Conservation (phyloP, 2,797 vertebrate species). For the Lerista edwardsae region DNA sequence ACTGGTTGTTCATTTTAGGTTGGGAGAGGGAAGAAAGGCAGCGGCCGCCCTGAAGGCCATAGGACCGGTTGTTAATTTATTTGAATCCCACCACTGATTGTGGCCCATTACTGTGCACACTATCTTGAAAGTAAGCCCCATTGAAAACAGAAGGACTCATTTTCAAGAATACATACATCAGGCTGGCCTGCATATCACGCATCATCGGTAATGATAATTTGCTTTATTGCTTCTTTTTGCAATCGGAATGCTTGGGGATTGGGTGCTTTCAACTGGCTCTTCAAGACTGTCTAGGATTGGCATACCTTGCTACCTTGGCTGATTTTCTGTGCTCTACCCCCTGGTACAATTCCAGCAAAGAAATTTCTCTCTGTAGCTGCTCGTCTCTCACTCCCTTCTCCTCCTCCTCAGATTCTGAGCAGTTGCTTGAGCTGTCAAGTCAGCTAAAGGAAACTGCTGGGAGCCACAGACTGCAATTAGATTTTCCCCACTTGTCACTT, state of each 20-base stretch:
- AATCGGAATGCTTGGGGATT: neutral
- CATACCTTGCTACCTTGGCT: neutral
- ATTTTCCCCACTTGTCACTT: slow-evolving; percentile 40
- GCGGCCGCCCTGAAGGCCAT: too few relatives aligned
- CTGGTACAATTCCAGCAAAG: slow-evolving; percentile 13
- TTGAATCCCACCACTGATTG: too few relatives aligned
- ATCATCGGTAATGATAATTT: too few relatives aligned
- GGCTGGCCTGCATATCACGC: too few relatives aligned
- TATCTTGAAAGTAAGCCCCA: too few relatives aligned
- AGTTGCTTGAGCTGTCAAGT: slow-evolving; percentile 32
- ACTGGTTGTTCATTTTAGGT: too few relatives aligned
- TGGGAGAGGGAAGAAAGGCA: too few relatives aligned
- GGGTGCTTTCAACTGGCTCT: neutral
- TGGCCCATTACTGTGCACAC: too few relatives aligned
- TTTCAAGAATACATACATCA: too few relatives aligned
- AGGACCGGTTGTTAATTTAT: too few relatives aligned
- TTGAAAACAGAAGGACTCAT: too few relatives aligned
- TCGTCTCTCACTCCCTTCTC: neutral
- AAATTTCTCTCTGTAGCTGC: neutral
- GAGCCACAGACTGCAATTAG: slow-evolving; percentile 36
- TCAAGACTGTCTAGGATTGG: neutral
- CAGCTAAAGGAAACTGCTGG: slow-evolving; percentile 38
- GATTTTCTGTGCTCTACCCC: slow-evolving; percentile 2
- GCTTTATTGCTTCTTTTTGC: neutral
- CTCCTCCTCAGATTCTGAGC: slow-evolving; percentile 14